These are phyloP conservation scores for Arizona elegans DNA, from an alignment of 2,113 vertebrate species.

Conservation along the genomic window DNA sequence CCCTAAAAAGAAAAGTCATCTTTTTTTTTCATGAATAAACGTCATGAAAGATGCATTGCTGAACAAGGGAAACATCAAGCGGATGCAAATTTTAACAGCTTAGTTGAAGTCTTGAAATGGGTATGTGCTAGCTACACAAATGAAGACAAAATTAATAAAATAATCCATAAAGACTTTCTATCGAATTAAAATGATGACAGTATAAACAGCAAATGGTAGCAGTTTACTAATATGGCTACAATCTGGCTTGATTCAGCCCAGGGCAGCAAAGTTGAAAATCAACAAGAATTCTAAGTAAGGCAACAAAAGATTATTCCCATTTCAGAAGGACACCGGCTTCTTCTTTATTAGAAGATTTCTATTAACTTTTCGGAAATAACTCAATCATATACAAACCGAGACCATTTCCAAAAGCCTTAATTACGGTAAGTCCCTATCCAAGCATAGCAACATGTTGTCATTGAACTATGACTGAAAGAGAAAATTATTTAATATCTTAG, in stretches of 20 bases:
- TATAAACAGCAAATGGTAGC: conserved; percentile 46
- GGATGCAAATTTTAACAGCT: conserved; percentile 20
- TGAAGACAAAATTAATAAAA: conserved; percentile 39
- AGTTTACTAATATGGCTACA: conserved; percentile 68
- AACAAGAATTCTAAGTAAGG: conserved; percentile 48
- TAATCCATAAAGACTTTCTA: conserved; percentile 46
- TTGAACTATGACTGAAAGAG: not conserved
- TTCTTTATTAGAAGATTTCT: conserved; percentile 16
- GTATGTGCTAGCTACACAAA: conserved; percentile 10
- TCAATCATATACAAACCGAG: not conserved
- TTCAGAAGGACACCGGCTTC: conserved; percentile 31
- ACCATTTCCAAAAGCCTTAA: not conserved
- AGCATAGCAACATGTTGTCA: not conserved
- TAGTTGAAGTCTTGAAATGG: not conserved
- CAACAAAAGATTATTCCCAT: conserved; percentile 19
- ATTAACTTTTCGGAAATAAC: not conserved
- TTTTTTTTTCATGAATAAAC: conserved; percentile 35
- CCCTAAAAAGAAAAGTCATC: not conserved
- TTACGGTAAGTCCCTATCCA: not conserved
- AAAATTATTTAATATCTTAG: not conserved
- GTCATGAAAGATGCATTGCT: conserved; percentile 13
- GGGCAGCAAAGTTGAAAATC: conserved; percentile 66
- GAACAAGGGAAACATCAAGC: conserved; percentile 21
- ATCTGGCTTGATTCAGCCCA: conserved; percentile 72
- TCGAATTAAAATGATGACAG: conserved; percentile 35